Evolutionary conservation across 2,113 vertebrate species (phyloP), one percentile per base, ranked within the genome.

Genomic region (Sceloporus tristichus): DNA sequence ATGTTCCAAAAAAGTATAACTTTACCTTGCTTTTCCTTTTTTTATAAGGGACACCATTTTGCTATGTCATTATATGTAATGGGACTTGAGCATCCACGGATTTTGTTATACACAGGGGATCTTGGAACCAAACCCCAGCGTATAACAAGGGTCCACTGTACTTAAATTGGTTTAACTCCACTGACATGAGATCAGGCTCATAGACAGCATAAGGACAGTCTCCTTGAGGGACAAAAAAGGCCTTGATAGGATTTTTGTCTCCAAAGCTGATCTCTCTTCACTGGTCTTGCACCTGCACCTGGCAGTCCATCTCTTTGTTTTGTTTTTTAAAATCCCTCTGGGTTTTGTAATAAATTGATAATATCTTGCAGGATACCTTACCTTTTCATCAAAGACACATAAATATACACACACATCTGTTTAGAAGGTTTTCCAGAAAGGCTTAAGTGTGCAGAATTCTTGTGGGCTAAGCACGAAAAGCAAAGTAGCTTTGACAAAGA

Each of bases 271-370:
- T 65, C 25, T 68, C 62, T 42, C 2, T 76, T 88, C 87, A 79
- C 8, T 94, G 78, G 81, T 73, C 29, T 94, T 92, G 89, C 91
- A 95, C 91, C 89, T 94, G 93, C 29, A 74, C n/a, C n/a, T 89
- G 86, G 89, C 77, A 90, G 88, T 91, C 90, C 59, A 71, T 65
- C 3, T 34, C 90, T 91, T 92, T 93, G 82, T 94, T 94, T 94
- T 93, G 34, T 34, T 48, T 48, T 56, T 70, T 85, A 90, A 71
- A 91, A 93, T 53, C 87, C 90, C 70, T 95, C 70, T 0, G 73
- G 82, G 80, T 92, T 93, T 91, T 91, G 75, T 91, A 94, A 93
- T 90, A 95, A 89, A 95, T 95, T 91, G 91, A 40, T 94, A 90
- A 88, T 90, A 90, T 5, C 0, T 48, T 48, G 42, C 42, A 48